Evolutionary conservation across 2,797 vertebrate species (phyloP), one percentile per base, ranked within the genome.

Genomic region (Brotogeris chrysoptera): DNA sequence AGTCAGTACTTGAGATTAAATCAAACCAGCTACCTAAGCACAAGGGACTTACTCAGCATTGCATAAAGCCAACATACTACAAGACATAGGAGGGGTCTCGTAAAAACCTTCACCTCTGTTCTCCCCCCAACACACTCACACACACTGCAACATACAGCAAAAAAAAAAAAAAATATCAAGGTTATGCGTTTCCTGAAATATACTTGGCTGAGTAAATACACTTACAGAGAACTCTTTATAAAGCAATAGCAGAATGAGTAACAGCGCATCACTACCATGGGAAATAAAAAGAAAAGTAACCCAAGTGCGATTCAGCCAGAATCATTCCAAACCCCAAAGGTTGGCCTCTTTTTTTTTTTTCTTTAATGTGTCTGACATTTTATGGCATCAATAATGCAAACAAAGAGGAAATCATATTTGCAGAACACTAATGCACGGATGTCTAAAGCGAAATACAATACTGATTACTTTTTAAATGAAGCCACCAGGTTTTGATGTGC

Each of bases 391-490:
- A 96, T 97, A 97, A 97, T 95, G 84, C 91, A 95, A 97, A 93
- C 95, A 96, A 94, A 93, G 86, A 91, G 87, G 91, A 95, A 95
- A 94, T 92, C 73, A 94, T 94, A 97, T 96, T 95, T 97, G 76
- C 91, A 80, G 94, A 94, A 88, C 64, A 93, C 93, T 96, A 94
- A 96, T 94, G 92, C 95, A 93, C 85, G 93, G 95, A 96, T 92
- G 90, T 96, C 95, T 91, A 96, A 95, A 95, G 91, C 21, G 95
- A 96, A 97, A 96, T 84, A 93, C 85, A 96, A 93, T 90, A 84
- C 90, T 94, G 93, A 96, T 96, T 95, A 96, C 91, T 96, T 98
- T 97, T 97, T 90, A 97, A 97, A 97, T 79, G 93, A 97, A 95
- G 89, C 95, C 92, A 90, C 95, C 88, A 92, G 88, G 71, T 93